These are phyloP conservation scores for Tigriopus japonicus DNA, from an alignment of 1,140 invertebrate genomes.

Conservation along the genomic window DNA sequence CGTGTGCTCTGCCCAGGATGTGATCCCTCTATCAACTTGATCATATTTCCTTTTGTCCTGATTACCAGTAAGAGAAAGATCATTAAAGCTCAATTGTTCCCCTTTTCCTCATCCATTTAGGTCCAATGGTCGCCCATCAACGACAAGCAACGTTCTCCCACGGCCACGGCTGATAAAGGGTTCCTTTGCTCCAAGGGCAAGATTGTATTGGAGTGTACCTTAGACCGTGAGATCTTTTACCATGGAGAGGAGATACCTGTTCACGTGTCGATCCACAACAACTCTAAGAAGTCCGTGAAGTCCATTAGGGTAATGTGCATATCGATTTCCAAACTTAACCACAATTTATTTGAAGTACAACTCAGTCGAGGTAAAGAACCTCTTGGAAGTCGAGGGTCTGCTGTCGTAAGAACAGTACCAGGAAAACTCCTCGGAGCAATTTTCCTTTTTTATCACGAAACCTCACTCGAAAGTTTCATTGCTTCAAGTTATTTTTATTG, in stretches of 20 bases:
- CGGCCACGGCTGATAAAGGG: conserved; percentile 86
- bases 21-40: no score
- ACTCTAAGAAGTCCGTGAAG: conserved; percentile 97
- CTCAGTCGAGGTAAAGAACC: no score
- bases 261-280: conserved; percentile 85
- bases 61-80: background rate
- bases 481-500: no score
- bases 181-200: conserved; percentile 79
- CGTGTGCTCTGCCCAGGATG: no score
- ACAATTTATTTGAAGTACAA: no score
- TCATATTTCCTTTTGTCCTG: no score
- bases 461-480: no score
- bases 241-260: conserved; percentile 84
- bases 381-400: no score
- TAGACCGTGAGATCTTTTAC: conserved; percentile 91
- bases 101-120: conserved; percentile 1
- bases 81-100: background rate
- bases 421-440: no score
- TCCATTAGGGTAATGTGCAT: conserved; percentile 57
- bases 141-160: conserved; percentile 66
- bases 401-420: no score
- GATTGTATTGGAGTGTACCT: conserved; percentile 80
- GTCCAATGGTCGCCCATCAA: conserved; percentile 74
- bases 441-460: no score
- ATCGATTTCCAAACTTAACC: background rate